These are phyloP conservation scores for Mnemiopsis leidyi DNA, from an alignment of 37 sponge, comb jelly and placozoan species.

Conservation along the genomic window DNA sequence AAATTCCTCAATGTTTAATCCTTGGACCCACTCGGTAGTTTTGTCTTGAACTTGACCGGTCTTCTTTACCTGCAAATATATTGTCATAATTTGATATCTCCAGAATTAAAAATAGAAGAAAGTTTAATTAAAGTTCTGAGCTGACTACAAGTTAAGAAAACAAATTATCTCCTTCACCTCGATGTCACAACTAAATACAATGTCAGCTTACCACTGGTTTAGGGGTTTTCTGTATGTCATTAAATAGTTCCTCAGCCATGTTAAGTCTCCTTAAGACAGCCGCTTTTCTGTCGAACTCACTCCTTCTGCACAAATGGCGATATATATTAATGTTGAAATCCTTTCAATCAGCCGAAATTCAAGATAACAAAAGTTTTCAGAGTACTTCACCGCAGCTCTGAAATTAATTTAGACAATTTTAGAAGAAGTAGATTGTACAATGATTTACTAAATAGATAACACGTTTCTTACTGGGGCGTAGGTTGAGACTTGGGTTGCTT, in stretches of 20 bases:
- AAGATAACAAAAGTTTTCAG: no score
- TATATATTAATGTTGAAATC: no score
- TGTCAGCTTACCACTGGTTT: background rate
- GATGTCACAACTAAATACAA: background rate
- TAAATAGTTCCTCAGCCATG: conserved; percentile 38
- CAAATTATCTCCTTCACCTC: background rate
- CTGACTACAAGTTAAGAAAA: background rate
- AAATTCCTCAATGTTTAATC: conserved; percentile 25
- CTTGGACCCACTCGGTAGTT: conserved; percentile 28
- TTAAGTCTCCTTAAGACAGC: background rate
- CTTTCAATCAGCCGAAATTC: no score
- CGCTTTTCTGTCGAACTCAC: conserved; percentile 56
- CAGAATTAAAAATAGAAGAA: background rate
- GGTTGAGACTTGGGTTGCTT: background rate
- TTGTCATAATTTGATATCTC: background rate
- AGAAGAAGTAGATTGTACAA: background rate
- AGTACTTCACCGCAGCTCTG: no score
- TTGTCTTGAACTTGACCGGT: background rate
- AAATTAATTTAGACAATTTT: background rate
- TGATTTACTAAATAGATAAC: background rate
- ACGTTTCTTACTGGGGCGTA: background rate
- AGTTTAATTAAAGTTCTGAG: background rate
- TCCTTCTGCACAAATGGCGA: background rate
- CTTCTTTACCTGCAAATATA: background rate
- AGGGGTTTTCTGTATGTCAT: conserved; percentile 14